Base-by-base conservation (phyloP, 2,113 vertebrate species). In the Nothocercus nigrocapillus region DNA sequence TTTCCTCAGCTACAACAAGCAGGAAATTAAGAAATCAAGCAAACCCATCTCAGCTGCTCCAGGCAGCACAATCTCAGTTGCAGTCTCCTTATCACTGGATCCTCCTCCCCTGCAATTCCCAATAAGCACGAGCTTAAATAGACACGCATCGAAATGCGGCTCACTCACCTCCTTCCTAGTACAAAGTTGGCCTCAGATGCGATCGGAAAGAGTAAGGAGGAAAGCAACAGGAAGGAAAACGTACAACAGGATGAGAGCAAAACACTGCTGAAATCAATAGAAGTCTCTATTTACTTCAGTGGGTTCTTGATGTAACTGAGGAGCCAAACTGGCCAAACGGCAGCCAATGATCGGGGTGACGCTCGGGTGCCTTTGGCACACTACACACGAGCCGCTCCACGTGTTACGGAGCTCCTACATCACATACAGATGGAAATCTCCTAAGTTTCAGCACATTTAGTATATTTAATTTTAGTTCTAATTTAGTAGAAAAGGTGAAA, bases 361-460 rank as follows among this genome's bases (percentile, higher is more conserved):
- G 77, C 72, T 81, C 85, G 83, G 75, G 91, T 49, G n/a, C 84
- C 7, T 51, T 82, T 78, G 83, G 94, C 94, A 95, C 13, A 54
- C 32, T 62, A 51, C 2, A 21, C 59, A 83, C 69, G 72, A 74
- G 91, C 8, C 24, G 93, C 85, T 93, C 76, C 34, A 14, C 74
- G 82, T 87, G 49, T 73, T 53, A 54, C 25, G 16, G 45, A 36
- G 95, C 92, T 80, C 82, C 88, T 47, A 85, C 54, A 94, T 89
- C 70, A 79, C 40, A 86, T 42, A 73, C 42, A 56, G 2, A 54
- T 11, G 36, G 28, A 92, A 30, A 73, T 88, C 88, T 82, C 59
- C 74, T 63, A 80, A 94, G 77, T 4, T 78, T 49, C 9, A 49
- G 21, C 21, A 49, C 21, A 49, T 49, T 49, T 49, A 49, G 21